Percentiles rank a stretch among this genome's conserved stretches.
Evolutionary conservation across 2,113 vertebrate genomes (phyloP).

Genomic region (Delphinapterus leucas): DNA sequence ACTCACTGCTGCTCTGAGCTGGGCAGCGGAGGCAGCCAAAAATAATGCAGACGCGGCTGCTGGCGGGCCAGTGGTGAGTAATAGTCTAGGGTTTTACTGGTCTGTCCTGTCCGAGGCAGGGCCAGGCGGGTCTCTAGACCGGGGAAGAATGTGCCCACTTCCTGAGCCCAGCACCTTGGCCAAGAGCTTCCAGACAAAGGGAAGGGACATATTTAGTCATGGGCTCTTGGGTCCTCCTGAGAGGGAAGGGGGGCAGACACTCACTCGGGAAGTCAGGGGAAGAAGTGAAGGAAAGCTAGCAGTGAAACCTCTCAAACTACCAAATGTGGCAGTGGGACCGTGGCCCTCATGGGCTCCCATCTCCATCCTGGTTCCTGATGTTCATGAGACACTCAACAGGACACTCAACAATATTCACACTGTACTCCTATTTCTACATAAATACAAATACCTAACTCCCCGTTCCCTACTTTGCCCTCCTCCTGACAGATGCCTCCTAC

Average conservation of each 20-base stretch:
- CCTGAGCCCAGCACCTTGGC: neutral
- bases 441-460: neutral
- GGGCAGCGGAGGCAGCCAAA: slow-evolving; percentile 68
- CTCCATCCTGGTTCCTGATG: neutral
- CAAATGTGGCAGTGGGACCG: neutral
- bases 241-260: neutral
- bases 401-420: neutral
- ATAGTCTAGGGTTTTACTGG: slow-evolving; percentile 83
- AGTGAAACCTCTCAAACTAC: neutral
- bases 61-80: slow-evolving; percentile 83
- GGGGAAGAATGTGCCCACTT: slow-evolving; percentile 63
- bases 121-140: slow-evolving; percentile 60
- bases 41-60: slow-evolving; percentile 87
- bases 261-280: neutral
- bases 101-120: slow-evolving; percentile 56
- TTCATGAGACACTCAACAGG: neutral
- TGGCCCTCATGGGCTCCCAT: neutral
- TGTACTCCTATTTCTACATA: neutral
- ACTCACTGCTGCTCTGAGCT: slow-evolving; percentile 76
- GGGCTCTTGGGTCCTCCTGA: neutral
- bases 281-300: neutral
- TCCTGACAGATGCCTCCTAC: neutral
- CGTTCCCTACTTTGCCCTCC: no score
- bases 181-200: slow-evolving; percentile 23
- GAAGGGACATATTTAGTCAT: slow-evolving; percentile 44